Evolutionary conservation across 1,140 invertebrate species (phyloP).

Genomic region (Hypsibius dujardini): DNA sequence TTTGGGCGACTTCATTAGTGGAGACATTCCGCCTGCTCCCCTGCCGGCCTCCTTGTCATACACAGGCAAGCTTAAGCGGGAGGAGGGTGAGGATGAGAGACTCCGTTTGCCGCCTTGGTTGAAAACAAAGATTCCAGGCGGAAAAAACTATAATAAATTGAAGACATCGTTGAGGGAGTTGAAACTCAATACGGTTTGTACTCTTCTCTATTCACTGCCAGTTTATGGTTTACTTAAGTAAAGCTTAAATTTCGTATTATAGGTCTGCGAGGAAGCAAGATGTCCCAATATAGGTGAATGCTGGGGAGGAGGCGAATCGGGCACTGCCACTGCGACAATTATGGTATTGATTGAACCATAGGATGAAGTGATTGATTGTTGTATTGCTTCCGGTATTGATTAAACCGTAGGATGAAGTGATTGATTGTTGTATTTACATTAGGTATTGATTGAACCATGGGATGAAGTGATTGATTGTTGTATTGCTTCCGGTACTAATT

Average conservation of each 20-base stretch:
- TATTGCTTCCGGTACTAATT: too few relatives aligned
- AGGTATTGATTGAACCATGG: too few relatives aligned
- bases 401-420: too few relatives aligned
- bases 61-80: conserved; percentile 56
- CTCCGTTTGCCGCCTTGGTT: conserved; percentile 86
- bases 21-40: conserved; percentile 32
- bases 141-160: conserved; percentile 58
- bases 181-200: conserved; percentile 66
- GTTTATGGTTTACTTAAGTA: neutral
- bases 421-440: too few relatives aligned
- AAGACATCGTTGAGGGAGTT: conserved; percentile 69
- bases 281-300: conserved; percentile 99
- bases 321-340: conserved; percentile 43
- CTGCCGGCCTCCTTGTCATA: conserved; percentile 32
- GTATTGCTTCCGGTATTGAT: too few relatives aligned
- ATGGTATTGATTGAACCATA: conserved; percentile 34
- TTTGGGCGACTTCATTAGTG: conserved; percentile 37
- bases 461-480: too few relatives aligned
- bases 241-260: conserved; percentile 16
- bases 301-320: conserved; percentile 59
- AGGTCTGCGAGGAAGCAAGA: conserved; percentile 86
- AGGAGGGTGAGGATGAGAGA: conserved; percentile 36
- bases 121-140: conserved; percentile 81
- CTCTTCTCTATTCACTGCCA: neutral
- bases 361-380: too few relatives aligned